Percentiles rank a stretch among this genome's conserved stretches.
These are phyloP conservation scores for Drosophila formosana DNA, from an alignment of 2,888 invertebrate genomes.

Conservation along the genomic window DNA sequence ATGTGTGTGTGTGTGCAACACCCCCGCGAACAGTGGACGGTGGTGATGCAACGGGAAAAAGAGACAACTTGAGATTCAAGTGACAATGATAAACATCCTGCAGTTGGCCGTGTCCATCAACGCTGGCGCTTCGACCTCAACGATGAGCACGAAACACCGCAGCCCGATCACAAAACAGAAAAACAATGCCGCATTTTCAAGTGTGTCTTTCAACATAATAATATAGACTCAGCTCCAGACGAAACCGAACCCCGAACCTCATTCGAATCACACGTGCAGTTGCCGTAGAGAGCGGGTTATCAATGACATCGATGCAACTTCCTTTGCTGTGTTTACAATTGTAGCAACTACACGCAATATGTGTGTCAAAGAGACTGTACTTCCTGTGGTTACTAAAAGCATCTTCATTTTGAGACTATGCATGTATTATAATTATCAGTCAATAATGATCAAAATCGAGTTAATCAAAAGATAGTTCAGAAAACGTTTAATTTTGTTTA, in stretches of 20 bases:
- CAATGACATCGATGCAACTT: constrained; percentile 17
- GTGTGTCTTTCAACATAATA: constrained; percentile 54
- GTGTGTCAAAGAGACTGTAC: constrained; percentile 1
- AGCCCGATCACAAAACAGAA: constrained; percentile 33
- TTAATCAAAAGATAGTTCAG: too few species aligned
- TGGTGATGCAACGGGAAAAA: constrained; percentile 34
- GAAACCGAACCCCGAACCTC: not conserved
- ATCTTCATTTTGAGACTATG: not conserved
- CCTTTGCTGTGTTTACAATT: not conserved
- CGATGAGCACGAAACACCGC: constrained; percentile 7
- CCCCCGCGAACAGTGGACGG: constrained; percentile 55
- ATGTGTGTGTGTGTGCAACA: constrained; percentile 34
- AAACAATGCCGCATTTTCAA: constrained; percentile 48
- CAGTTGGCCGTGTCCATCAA: constrained; percentile 68
- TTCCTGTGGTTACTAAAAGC: not conserved
- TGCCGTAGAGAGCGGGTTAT: constrained; percentile 13
- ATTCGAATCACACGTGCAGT: constrained; percentile 20
- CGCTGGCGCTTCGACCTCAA: constrained; percentile 46
- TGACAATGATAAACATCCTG: constrained; percentile 79
- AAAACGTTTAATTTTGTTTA: too few species aligned
- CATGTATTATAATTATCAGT: too few species aligned
- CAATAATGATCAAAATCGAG: too few species aligned
- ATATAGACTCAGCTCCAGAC: constrained; percentile 21
- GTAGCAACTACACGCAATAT: not conserved
- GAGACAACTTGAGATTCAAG: constrained; percentile 72